Conservation (phyloP, 2,113 vertebrate species). For the Calonectris borealis region DNA sequence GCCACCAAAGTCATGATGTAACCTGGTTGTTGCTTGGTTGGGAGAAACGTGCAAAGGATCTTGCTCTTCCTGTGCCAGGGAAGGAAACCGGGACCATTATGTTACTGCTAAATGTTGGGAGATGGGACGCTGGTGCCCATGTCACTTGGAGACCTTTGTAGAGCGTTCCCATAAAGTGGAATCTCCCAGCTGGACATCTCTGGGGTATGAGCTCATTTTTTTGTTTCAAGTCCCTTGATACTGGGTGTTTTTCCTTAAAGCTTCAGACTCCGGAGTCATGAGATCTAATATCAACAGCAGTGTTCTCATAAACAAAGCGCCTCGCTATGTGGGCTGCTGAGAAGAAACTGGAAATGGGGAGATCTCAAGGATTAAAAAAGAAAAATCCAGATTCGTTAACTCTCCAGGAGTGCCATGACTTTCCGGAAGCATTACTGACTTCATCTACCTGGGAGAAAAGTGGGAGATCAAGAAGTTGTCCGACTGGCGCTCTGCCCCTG, state of each 20-base stretch:
- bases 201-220: conserved; percentile 17
- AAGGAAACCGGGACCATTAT: not conserved
- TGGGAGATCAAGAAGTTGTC: not conserved
- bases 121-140: not conserved
- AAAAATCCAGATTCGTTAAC: not conserved
- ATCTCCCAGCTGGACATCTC: conserved; percentile 12
- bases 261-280: not conserved
- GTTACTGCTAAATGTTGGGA: not conserved
- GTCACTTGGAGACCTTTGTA: not conserved
- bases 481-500: fast-evolving
- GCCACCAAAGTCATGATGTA: conserved; percentile 53
- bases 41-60: not conserved
- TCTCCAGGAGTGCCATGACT: not conserved
- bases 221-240: not conserved
- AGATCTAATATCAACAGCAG: not conserved
- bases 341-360: not conserved
- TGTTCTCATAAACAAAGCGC: not conserved
- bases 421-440: not conserved
- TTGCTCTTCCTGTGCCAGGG: not conserved
- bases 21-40: conserved; percentile 13
- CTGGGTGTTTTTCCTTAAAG: conserved; percentile 11
- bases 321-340: not conserved
- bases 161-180: not conserved
- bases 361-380: not conserved
- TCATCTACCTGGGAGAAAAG: not conserved